Evolutionary conservation across 2,888 invertebrate genomes (phyloP), one percentile per base, ranked within the genome.

Genomic region (Drosophila anomelani): DNA sequence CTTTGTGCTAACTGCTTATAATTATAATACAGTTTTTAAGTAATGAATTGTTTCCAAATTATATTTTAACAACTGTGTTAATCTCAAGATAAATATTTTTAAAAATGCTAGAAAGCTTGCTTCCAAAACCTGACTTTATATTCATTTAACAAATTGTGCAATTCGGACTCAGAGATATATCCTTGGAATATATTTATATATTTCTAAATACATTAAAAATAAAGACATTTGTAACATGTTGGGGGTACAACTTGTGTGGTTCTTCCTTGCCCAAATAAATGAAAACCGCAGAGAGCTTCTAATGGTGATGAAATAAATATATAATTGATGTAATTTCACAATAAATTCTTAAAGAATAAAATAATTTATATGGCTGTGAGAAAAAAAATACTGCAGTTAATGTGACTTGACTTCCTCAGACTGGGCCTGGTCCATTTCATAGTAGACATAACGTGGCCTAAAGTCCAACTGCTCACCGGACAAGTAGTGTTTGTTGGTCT

Each of bases 401-500:
- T 46, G 43, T 3, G 53, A 39, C 17, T 32, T 64, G 15, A 56
- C 49, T 20, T 69, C 61, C 26, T 49, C 26, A 13, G 49, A 10
- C 20, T 64, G 43, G 5, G 58, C 23, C 15, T 56, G 64, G 13
- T 72, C 64, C 44, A 44, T 64, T 64, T 74, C 85, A 34, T 88
- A 91, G 63, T 91, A 91, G 4, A 91, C 79, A 76, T 91, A 91
- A 12, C 87, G 89, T 3, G 91, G 91, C n/a, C 82, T 83, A 10
- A 90, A 91, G 20, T 85, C 78, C 0, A 75, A 44, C 36, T 78
- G 72, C 8, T 91, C 84, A 0, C 85, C 85, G 0, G 79, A 75
- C 57, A 91, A 76, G 5, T 81, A 70, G 32, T 81, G 78, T 29
- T 85, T 90, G 12, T 81, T 78, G 60, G 76, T 73, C 46, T 90